Evolutionary conservation across 2,888 invertebrate genomes (phyloP).

Genomic region (Rotaria socialis): DNA sequence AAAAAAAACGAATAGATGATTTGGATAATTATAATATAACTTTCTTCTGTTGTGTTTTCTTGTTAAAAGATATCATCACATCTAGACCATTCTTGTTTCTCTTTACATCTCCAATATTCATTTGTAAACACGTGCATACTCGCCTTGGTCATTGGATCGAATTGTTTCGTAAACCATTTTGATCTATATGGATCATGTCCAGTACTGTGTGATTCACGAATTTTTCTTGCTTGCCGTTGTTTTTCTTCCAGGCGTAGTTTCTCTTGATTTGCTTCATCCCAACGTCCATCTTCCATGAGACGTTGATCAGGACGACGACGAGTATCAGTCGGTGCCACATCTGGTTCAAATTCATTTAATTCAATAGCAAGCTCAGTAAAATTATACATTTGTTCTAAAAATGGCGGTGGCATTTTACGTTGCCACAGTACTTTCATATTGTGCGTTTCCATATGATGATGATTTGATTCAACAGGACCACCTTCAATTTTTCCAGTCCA

Average conservation of each 20-base stretch:
- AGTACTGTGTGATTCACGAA: slow-evolving; percentile 65
- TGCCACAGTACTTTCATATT: slow-evolving; percentile 44
- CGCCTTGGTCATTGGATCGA: slow-evolving; percentile 67
- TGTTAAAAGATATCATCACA: slow-evolving; percentile 80
- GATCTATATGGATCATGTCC: not conserved
- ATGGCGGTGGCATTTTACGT: slow-evolving; percentile 52
- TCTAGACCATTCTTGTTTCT: slow-evolving; percentile 76
- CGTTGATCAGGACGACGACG: slow-evolving; percentile 89
- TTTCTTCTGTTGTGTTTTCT: not conserved
- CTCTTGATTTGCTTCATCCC: slow-evolving; percentile 73
- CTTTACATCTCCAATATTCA: slow-evolving; percentile 87
- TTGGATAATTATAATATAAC: not conserved
- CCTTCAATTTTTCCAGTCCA: slow-evolving; percentile 95
- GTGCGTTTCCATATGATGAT: slow-evolving; percentile 39
- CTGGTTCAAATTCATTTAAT: slow-evolving; percentile 86
- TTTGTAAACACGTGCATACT: slow-evolving; percentile 78
- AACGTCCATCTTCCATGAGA: slow-evolving; percentile 76
- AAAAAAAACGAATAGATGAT: slow-evolving; percentile 10
- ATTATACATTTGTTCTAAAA: slow-evolving; percentile 76
- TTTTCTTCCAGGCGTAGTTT: slow-evolving; percentile 82
- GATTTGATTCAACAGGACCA: slow-evolving; percentile 69
- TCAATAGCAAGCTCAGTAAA: slow-evolving; percentile 91
- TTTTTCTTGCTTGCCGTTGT: slow-evolving; percentile 75
- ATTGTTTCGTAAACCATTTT: slow-evolving; percentile 80
- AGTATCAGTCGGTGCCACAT: slow-evolving; percentile 89